Evolutionary conservation across 2,797 vertebrate species (phyloP).

Genomic region (Protonibea diacanthus): DNA sequence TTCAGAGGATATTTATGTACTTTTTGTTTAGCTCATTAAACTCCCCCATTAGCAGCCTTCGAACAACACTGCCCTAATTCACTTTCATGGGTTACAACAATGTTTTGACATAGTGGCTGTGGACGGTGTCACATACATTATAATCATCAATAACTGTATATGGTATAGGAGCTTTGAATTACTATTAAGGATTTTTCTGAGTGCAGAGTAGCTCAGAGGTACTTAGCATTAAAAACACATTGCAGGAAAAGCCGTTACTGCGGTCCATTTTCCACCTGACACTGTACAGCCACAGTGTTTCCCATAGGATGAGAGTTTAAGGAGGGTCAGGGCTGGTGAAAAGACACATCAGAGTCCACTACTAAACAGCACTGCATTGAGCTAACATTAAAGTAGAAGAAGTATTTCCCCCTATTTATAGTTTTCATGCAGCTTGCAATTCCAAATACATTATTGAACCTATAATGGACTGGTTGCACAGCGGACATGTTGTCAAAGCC

Average conservation of each 20-base stretch:
- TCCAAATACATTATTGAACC: neutral
- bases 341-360: neutral
- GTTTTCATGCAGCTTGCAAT: neutral
- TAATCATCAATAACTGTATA: constrained; percentile 23
- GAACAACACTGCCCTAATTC: constrained; percentile 54
- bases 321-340: constrained; percentile 4
- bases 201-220: constrained; percentile 1
- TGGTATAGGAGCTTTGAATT: constrained; percentile 11
- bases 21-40: constrained; percentile 61
- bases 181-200: constrained; percentile 10
- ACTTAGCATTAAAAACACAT: neutral
- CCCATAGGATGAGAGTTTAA: neutral
- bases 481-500: too few relatives aligned
- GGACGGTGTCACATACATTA: constrained; percentile 2
- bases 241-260: neutral
- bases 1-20: constrained; percentile 42
- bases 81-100: constrained; percentile 12
- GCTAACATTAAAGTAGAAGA: neutral
- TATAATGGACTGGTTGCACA: too few relatives aligned
- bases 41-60: constrained; percentile 63
- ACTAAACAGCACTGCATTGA: neutral
- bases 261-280: constrained; percentile 5
- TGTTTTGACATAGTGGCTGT: constrained; percentile 19
- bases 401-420: neutral
- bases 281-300: constrained; percentile 1